phyloP scores from a whole-genome alignment of 1,140 invertebrate species.

The Platyscapa corneri region DNA sequence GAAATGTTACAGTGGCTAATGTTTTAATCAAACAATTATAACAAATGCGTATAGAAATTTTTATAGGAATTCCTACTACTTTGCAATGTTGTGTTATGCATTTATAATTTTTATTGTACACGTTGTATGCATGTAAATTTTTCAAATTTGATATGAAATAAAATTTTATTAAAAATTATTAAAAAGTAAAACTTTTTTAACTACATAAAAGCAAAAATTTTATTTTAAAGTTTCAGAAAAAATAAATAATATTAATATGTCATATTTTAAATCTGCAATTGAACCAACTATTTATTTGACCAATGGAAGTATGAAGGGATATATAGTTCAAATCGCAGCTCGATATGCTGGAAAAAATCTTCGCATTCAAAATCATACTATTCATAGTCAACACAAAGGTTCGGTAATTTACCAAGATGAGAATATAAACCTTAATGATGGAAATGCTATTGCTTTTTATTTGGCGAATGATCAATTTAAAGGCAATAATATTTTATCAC shows the following conservation, averaged over 20 bases:
- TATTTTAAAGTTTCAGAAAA: conserved; percentile 37
- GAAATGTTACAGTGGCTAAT: not conserved
- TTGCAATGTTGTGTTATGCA: no score
- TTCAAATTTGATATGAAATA: not conserved
- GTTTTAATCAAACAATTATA: not conserved
- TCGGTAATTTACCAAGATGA: conserved; percentile 68
- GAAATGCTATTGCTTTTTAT: conserved; percentile 81
- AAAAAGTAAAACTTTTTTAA: not conserved
- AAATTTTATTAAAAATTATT: not conserved
- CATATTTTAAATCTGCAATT: conserved; percentile 21
- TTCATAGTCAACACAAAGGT: conserved; percentile 40
- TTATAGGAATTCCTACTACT: not conserved
- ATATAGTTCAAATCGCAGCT: conserved; percentile 74
- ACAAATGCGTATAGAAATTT: not conserved
- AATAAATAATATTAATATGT: conserved; percentile 11
- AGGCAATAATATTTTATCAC: conserved; percentile 69
- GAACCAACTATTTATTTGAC: conserved; percentile 70
- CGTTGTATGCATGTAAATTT: not conserved
- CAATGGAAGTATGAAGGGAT: conserved; percentile 72
- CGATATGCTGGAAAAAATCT: conserved; percentile 73
- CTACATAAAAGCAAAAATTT: not conserved
- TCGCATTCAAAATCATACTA: conserved; percentile 40
- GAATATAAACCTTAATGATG: conserved; percentile 75
- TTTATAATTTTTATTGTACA: no score
- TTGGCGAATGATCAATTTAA: conserved; percentile 77